Base-by-base conservation (phyloP, 2,888 invertebrate genomes). In the Hirtodrosophila histrioides region DNA sequence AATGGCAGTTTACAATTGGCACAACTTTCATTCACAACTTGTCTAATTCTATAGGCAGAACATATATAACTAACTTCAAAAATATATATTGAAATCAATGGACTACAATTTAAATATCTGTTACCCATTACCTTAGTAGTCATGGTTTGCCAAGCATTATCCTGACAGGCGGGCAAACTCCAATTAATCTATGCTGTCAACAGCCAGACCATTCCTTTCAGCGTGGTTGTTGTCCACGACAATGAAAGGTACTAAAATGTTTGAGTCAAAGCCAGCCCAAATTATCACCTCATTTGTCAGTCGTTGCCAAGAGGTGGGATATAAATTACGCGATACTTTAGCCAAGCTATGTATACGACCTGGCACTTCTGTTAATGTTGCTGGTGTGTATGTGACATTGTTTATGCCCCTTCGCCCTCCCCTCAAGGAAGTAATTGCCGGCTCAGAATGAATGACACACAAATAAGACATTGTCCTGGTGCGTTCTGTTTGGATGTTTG, bases 261-360 rank as follows among this genome's bases (percentile, higher is more conserved):
- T 45, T 31, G 23, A 36, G 17, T 24, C 46, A 11, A 11, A 11
- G 11, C 11, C n/a, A 5, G 11, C 36, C n/a, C 4, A 27, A 54
- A 40, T 61, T 54, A 54, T 41, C 54, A 61, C 46, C 54, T 46
- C 46, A 54, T 61, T 61, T 46, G 54, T 54, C 54, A 46, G 40
- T 8, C 40, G 54, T 40, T 41, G 40, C 33, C 40, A 46, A 46
- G 40, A 54, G 40, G 33, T 46, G 41, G 23, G 12, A 54, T 54
- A 49, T 61, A 46, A 61, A 46, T 61, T 41, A 61, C 40, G 46
- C 46, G 54, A 40, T 11, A 36, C 36, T 36, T 39, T 24, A 33
- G 29, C 12, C 27, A 44, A n/a, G 44, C 44, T 29, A 37, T n/a
- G n/a, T n/a, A n/a, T 31, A 31, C 17, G 31, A 31, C 3, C 31